Conservation (phyloP, 1,140 invertebrate genomes). For the Lamellibrachia luymesi region DNA sequence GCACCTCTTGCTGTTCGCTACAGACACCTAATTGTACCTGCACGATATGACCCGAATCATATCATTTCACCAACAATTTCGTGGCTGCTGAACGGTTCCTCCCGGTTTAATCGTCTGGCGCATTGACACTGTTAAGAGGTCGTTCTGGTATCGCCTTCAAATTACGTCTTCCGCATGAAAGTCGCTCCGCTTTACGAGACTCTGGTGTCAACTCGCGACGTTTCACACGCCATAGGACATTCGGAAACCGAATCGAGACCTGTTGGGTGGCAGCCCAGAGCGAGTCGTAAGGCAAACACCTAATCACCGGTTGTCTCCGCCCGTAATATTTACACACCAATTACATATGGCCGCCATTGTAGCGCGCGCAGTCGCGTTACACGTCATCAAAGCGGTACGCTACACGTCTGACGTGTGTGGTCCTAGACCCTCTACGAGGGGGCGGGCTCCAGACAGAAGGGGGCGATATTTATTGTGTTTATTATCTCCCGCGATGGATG, state of each 20-base stretch:
- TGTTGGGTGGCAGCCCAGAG: background rate
- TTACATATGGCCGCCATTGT: background rate
- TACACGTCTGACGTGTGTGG: background rate
- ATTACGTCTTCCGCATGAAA: background rate
- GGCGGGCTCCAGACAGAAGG: background rate
- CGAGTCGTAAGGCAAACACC: background rate
- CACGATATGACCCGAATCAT: background rate
- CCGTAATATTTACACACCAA: slow-evolving; percentile 1
- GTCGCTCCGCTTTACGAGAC: background rate
- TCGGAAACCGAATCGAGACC: background rate
- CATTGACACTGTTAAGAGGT: background rate
- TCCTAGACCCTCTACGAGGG: background rate
- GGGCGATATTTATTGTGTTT: background rate
- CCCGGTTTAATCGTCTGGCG: background rate
- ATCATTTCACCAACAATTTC: background rate
- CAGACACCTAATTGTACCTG: background rate
- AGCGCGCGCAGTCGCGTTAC: background rate
- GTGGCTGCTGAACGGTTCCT: background rate
- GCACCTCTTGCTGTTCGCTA: background rate
- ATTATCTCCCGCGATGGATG: background rate
- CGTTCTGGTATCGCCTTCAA: background rate
- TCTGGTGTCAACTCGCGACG: background rate
- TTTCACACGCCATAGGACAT: background rate
- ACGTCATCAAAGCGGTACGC: background rate
- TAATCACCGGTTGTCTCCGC: background rate